A percentile compares a stretch with the other conserved stretches of the same genome.
These are phyloP conservation scores for Scytalopus superciliaris DNA, from an alignment of 2,113 vertebrate species.

Conservation along the genomic window DNA sequence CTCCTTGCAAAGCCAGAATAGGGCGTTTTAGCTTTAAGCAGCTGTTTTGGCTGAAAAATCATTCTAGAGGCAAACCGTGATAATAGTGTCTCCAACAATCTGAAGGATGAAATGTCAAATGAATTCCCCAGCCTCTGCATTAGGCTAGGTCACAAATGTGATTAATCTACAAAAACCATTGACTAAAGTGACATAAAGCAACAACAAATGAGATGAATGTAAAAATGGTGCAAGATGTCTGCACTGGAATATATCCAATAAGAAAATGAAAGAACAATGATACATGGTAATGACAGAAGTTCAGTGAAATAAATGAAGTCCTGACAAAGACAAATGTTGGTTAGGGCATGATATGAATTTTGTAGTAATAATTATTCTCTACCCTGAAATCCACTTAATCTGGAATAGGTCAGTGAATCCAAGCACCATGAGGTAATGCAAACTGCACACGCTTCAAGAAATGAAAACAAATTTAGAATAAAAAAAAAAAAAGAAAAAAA, in stretches of 20 bases:
- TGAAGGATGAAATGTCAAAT: background rate
- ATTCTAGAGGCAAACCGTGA: background rate
- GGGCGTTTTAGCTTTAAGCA: background rate
- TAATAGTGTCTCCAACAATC: background rate
- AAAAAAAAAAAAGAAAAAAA: background rate
- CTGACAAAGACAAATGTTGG: background rate
- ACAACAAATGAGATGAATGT: background rate
- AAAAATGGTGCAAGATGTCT: background rate
- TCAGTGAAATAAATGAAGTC: background rate
- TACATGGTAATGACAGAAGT: background rate
- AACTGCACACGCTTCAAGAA: background rate
- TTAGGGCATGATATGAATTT: background rate
- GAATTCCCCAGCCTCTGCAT: background rate
- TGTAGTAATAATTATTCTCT: background rate
- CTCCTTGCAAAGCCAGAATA: background rate
- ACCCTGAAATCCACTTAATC: background rate
- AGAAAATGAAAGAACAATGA: background rate
- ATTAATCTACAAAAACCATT: background rate
- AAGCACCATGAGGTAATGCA: background rate
- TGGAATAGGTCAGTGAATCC: background rate
- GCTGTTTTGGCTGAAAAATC: background rate
- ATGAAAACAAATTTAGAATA: background rate
- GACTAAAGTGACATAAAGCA: background rate
- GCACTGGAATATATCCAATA: background rate
- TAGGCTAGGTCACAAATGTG: background rate